These are phyloP conservation scores for Colius striatus DNA, from an alignment of 2,113 vertebrate genomes.

Conservation along the genomic window DNA sequence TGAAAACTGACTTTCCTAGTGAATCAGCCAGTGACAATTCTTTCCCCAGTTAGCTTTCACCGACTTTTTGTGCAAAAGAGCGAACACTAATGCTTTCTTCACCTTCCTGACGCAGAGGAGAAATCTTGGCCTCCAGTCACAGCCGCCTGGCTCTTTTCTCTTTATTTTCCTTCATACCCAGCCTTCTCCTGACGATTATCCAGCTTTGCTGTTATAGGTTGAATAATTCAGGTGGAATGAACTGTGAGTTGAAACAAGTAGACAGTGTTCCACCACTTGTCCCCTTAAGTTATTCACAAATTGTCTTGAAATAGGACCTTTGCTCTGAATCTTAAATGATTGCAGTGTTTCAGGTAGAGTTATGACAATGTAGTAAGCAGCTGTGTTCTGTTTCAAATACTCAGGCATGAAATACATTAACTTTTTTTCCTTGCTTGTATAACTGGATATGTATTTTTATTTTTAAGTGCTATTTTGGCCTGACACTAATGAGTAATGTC, in stretches of 20 bases:
- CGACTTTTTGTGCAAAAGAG: not conserved
- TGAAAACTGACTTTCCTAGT: not conserved
- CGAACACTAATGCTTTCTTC: not conserved
- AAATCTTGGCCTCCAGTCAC: not conserved
- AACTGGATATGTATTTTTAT: slow-evolving; percentile 57
- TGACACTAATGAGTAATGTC: slow-evolving; percentile 61
- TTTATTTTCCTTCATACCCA: not conserved
- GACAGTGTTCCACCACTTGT: slow-evolving; percentile 51
- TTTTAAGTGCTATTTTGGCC: slow-evolving; percentile 53
- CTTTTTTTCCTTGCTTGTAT: slow-evolving; percentile 3
- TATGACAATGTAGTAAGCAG: not conserved
- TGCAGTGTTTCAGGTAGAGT: not conserved
- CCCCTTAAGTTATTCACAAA: slow-evolving; percentile 17
- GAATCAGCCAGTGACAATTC: not conserved
- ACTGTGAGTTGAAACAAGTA: slow-evolving; percentile 10
- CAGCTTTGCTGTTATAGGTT: not conserved
- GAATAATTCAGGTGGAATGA: slow-evolving; percentile 57
- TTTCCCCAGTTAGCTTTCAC: not conserved
- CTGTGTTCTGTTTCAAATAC: slow-evolving; percentile 34
- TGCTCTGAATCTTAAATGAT: not conserved
- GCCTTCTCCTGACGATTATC: not conserved
- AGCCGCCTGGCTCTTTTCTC: not conserved
- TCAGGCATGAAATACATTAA: slow-evolving; percentile 28
- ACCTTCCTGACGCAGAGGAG: not conserved
- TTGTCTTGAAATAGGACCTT: slow-evolving; percentile 28